Conservation (phyloP, 2,113 vertebrate species). For the Halichoeres trimaculatus region DNA sequence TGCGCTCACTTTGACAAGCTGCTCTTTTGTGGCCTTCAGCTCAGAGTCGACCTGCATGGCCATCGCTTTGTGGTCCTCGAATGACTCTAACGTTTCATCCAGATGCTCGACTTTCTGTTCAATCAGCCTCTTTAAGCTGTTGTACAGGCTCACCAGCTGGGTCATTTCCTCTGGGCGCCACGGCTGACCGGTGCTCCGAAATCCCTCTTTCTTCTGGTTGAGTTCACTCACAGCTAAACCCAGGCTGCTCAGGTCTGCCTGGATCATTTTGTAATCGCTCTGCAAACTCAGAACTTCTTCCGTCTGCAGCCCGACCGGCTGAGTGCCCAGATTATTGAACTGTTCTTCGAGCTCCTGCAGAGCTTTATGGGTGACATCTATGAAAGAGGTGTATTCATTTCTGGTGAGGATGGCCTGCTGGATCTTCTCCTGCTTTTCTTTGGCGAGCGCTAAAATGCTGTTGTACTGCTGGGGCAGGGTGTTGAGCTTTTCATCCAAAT, state of each 20-base stretch:
- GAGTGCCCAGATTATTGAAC: slow-evolving; percentile 83
- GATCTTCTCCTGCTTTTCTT: slow-evolving; percentile 91
- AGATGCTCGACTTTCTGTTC: slow-evolving; percentile 88
- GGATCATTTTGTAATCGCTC: slow-evolving; percentile 84
- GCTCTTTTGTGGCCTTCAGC: slow-evolving; percentile 84
- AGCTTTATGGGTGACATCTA: slow-evolving; percentile 84
- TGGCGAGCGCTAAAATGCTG: slow-evolving; percentile 87
- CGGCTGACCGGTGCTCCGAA: slow-evolving; percentile 92
- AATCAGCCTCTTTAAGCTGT: slow-evolving; percentile 86
- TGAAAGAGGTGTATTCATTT: slow-evolving; percentile 91
- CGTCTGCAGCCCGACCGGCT: slow-evolving; percentile 79
- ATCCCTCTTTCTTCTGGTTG: slow-evolving; percentile 94
- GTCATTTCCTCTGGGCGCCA: slow-evolving; percentile 93
- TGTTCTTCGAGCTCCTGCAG: slow-evolving; percentile 89
- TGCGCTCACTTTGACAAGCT: slow-evolving; percentile 88
- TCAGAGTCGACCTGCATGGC: slow-evolving; percentile 87
- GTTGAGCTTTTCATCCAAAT: slow-evolving; percentile 92
- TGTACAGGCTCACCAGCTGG: slow-evolving; percentile 84
- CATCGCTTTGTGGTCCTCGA: slow-evolving; percentile 88
- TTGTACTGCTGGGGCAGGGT: slow-evolving; percentile 92
- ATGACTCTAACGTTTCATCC: slow-evolving; percentile 88
- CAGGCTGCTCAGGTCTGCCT: slow-evolving; percentile 83
- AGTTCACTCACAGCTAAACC: slow-evolving; percentile 89
- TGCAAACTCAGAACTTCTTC: slow-evolving; percentile 86
- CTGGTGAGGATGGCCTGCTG: slow-evolving; percentile 90